Percentiles rank a stretch among this genome's conserved stretches.
phyloP scores from a whole-genome alignment of 1,140 invertebrate species.

The Drosophila azteca region DNA sequence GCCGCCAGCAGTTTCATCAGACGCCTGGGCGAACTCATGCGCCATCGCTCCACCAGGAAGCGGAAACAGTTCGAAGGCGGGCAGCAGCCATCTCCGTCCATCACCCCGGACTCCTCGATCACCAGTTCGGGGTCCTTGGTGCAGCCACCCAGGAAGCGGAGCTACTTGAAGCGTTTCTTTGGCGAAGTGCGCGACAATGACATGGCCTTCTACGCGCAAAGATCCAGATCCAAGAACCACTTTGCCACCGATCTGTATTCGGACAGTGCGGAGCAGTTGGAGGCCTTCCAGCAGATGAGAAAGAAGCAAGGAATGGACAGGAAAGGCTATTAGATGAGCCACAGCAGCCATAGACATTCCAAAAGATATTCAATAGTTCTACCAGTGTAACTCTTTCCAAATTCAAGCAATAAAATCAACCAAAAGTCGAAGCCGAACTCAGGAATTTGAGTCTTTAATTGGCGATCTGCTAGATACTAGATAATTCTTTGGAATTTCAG shows the following conservation, averaged over 20 bases:
- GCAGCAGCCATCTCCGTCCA: no score
- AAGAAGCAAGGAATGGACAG: background rate
- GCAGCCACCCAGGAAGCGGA: background rate
- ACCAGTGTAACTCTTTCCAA: no score
- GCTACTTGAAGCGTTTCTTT: slow-evolving; percentile 21
- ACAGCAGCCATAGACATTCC: no score
- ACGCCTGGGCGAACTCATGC: slow-evolving; percentile 9
- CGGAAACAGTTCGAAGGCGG: background rate
- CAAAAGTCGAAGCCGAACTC: background rate
- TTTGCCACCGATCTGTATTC: background rate
- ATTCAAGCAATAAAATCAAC: background rate
- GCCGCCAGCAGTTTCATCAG: slow-evolving; percentile 1
- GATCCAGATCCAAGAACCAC: background rate
- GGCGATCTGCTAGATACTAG: no score
- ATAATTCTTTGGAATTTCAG: background rate
- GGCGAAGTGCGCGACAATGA: slow-evolving; percentile 8
- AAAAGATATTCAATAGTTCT: no score
- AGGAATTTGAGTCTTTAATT: background rate
- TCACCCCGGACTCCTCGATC: background rate
- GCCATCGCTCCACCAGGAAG: background rate
- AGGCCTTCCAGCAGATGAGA: background rate
- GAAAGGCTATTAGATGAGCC: no score
- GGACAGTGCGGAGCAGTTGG: background rate
- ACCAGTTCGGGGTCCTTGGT: background rate
- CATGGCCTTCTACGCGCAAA: background rate